phyloP scores from a whole-genome alignment of 2,888 invertebrate species.

The Chalcis sispes region DNA sequence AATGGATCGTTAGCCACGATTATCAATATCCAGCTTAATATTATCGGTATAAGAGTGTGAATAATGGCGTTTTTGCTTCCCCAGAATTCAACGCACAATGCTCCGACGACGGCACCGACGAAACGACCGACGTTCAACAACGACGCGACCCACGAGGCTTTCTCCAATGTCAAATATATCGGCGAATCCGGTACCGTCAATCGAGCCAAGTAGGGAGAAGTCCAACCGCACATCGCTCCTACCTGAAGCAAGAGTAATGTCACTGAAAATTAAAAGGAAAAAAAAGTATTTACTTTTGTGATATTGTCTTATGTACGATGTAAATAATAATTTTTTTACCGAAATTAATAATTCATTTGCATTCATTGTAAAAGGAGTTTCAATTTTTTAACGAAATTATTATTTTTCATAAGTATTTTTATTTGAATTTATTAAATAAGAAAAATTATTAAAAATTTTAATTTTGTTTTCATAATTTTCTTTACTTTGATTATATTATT shows the following conservation, averaged over 20 bases:
- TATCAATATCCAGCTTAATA: slow-evolving; percentile 61
- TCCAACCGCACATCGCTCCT: slow-evolving; percentile 62
- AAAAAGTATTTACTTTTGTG: not conserved
- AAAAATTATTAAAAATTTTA: too few species aligned
- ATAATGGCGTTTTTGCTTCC: slow-evolving; percentile 65
- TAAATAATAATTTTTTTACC: too few species aligned
- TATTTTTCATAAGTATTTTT: too few species aligned
- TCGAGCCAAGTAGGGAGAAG: slow-evolving; percentile 65
- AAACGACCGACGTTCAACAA: slow-evolving; percentile 65
- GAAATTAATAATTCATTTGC: not conserved
- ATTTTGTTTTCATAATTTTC: too few species aligned
- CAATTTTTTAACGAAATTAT: too few species aligned
- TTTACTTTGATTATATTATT: too few species aligned
- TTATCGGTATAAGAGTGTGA: slow-evolving; percentile 59
- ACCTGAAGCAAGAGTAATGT: slow-evolving; percentile 32
- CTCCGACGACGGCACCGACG: slow-evolving; percentile 64
- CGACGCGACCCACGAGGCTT: slow-evolving; percentile 69
- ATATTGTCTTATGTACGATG: too few species aligned
- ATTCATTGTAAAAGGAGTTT: not conserved
- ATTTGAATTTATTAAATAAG: too few species aligned
- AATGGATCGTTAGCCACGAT: slow-evolving; percentile 58
- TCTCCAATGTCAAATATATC: slow-evolving; percentile 58
- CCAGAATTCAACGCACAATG: slow-evolving; percentile 59
- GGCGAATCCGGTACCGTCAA: slow-evolving; percentile 58
- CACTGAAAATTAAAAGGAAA: slow-evolving; percentile 31